Evolutionary conservation across 2,888 invertebrate species (phyloP).

Genomic region (Tiliacea aurago): DNA sequence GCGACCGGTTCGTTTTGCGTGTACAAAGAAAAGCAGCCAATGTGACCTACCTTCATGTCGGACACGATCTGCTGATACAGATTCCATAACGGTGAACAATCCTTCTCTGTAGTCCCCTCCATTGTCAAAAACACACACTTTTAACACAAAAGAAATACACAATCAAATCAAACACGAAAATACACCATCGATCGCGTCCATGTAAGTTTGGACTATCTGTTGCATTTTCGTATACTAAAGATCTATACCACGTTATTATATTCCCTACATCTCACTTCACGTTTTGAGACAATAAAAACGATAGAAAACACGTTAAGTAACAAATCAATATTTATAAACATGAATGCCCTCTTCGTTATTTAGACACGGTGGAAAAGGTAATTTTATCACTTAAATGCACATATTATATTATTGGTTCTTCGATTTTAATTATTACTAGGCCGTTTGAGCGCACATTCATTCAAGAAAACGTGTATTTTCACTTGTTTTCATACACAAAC

Average conservation of each 20-base stretch:
- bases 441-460: constrained; percentile 70
- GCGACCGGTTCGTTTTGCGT: constrained; percentile 67
- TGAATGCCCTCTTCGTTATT: constrained; percentile 82
- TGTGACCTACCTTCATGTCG: constrained; percentile 97
- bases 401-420: constrained; percentile 55
- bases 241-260: constrained; percentile 64
- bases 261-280: constrained; percentile 86
- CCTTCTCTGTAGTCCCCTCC: constrained; percentile 94
- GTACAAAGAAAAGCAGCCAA: constrained; percentile 62
- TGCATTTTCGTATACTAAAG: constrained; percentile 78
- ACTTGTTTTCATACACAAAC: constrained; percentile 83
- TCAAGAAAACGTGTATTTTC: constrained; percentile 72
- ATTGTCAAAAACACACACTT: constrained; percentile 89
- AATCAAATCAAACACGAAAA: constrained; percentile 76
- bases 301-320: constrained; percentile 72
- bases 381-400: constrained; percentile 70
- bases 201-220: constrained; percentile 79
- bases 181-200: constrained; percentile 80
- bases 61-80: constrained; percentile 98
- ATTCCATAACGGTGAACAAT: constrained; percentile 97
- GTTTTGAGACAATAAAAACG: constrained; percentile 73
- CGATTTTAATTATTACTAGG: constrained; percentile 25
- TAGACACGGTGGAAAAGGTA: constrained; percentile 68
- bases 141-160: constrained; percentile 71
- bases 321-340: constrained; percentile 91